These are phyloP conservation scores for Ommatoiulus sabulosus DNA, from an alignment of 2,888 invertebrate species.

Conservation along the genomic window DNA sequence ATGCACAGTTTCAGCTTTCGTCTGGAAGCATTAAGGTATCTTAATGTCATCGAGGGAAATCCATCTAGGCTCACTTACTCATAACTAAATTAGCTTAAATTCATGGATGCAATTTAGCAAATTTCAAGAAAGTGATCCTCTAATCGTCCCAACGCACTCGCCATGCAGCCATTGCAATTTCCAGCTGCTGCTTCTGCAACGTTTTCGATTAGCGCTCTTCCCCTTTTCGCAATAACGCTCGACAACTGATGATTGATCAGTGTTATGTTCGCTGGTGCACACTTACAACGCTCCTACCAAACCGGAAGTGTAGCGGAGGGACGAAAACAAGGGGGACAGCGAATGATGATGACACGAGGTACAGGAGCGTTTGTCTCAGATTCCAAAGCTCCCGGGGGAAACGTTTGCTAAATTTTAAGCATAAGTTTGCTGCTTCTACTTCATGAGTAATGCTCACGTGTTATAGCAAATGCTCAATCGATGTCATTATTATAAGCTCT, in stretches of 20 bases:
- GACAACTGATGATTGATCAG: slow-evolving; percentile 7
- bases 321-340: background rate
- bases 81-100: slow-evolving; percentile 14
- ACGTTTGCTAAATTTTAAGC: too few species aligned
- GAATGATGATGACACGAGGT: background rate
- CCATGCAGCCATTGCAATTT: background rate
- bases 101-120: slow-evolving; percentile 20
- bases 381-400: too few species aligned
- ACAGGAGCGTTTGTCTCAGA: too few species aligned
- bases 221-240: background rate
- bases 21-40: background rate
- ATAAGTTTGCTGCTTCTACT: too few species aligned
- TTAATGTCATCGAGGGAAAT: background rate
- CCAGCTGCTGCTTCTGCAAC: background rate
- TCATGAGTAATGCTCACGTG: too few species aligned
- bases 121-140: background rate
- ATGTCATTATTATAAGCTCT: too few species aligned
- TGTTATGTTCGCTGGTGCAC: background rate
- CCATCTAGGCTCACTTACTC: background rate
- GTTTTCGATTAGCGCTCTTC: background rate
- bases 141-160: background rate
- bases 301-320: background rate
- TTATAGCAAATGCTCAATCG: too few species aligned
- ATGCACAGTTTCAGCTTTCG: background rate
- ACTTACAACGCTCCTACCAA: background rate